phyloP scores from a whole-genome alignment of 2,113 vertebrate species.

The Myrmecophaga tridactyla region DNA sequence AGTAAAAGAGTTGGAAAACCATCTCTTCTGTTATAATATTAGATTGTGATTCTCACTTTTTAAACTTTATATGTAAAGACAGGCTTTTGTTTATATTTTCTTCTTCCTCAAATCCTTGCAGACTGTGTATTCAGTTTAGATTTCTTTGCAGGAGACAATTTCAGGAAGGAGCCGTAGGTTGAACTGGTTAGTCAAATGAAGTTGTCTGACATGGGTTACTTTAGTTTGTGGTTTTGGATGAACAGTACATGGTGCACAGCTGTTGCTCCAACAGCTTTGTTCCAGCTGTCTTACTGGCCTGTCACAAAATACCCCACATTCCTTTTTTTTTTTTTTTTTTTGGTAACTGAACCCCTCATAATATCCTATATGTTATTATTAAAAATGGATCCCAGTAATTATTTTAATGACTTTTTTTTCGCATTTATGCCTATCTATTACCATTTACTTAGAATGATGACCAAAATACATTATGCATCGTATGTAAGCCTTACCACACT shows the following conservation, averaged over 20 bases:
- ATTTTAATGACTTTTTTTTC: conserved; percentile 55
- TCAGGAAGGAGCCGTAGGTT: conserved; percentile 52
- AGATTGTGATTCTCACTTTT: neutral
- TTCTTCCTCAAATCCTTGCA: conserved; percentile 64
- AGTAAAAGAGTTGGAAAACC: neutral
- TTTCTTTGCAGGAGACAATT: conserved; percentile 65
- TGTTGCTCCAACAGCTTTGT: conserved; percentile 83
- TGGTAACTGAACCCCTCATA: conserved; percentile 72
- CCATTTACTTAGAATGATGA: conserved; percentile 58
- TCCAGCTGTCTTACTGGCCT: conserved; percentile 86
- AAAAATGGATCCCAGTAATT: conserved; percentile 71
- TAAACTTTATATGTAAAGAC: conserved; percentile 26
- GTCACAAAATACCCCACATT: conserved; percentile 84
- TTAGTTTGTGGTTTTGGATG: conserved; percentile 73
- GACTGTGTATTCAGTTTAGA: conserved; percentile 53
- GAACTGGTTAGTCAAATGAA: conserved; percentile 65
- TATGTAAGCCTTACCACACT: conserved; percentile 15
- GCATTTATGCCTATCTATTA: conserved; percentile 63
- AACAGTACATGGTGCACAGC: conserved; percentile 80
- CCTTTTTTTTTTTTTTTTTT: conserved; percentile 67
- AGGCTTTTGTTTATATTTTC: conserved; percentile 38
- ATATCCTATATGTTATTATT: conserved; percentile 75
- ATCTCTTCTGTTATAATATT: neutral
- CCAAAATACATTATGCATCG: neutral
- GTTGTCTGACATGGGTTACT: conserved; percentile 79